Conservation (phyloP, 2,113 vertebrate species). For the Emberiza fucata region DNA sequence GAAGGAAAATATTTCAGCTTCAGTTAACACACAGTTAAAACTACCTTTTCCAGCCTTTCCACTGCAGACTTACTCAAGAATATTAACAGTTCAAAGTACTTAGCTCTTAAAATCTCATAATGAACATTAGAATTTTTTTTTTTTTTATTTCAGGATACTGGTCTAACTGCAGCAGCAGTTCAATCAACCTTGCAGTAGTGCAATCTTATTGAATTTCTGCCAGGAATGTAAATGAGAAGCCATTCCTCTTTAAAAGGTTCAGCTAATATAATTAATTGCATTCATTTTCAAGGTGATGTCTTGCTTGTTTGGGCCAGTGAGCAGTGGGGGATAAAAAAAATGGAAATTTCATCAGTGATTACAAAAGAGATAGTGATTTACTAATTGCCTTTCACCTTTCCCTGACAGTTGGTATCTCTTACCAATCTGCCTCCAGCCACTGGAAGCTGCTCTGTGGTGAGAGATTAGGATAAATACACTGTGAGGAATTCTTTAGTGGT, state of each 20-base stretch:
- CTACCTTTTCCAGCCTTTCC: neutral
- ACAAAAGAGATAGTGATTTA: slow-evolving; percentile 45
- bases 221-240: slow-evolving; percentile 47
- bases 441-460: neutral
- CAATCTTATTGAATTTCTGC: slow-evolving; percentile 9
- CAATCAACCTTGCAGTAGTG: neutral
- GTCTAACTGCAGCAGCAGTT: neutral
- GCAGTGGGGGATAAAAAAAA: neutral
- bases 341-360: slow-evolving; percentile 44
- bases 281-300: slow-evolving; percentile 59
- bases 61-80: neutral
- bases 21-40: neutral
- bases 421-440: slow-evolving; percentile 27
- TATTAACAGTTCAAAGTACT: neutral
- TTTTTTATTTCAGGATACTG: neutral
- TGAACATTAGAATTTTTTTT: neutral
- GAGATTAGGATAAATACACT: neutral
- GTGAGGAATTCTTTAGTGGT: neutral
- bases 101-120: neutral
- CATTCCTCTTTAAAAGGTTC: slow-evolving; percentile 12
- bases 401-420: slow-evolving; percentile 24
- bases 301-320: slow-evolving; percentile 45
- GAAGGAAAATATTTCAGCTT: neutral
- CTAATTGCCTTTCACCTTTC: slow-evolving; percentile 55
- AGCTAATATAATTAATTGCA: slow-evolving; percentile 58